Evolutionary conservation across 2,888 invertebrate species (phyloP), one percentile per base, ranked within the genome.

Genomic region (Branchinecta sandiegonensis): DNA sequence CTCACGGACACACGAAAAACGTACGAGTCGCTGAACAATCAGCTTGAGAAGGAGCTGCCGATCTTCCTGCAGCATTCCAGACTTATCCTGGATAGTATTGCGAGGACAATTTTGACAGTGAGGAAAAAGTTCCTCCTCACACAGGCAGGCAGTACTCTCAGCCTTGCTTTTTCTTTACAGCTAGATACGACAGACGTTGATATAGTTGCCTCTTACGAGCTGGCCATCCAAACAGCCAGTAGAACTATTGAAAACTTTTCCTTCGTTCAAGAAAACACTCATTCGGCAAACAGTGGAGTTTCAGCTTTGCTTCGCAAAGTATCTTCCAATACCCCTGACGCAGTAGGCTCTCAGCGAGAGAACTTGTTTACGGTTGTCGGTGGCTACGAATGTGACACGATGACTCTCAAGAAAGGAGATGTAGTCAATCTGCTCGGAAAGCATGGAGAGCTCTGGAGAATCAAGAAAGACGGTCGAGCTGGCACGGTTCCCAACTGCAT

Each of bases 251-350:
- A 56, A n/a, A 56, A 56, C 63, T 56, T 56, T 10, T 8, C 63
- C 10, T 56, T 56, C 23, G 63, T 56, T 17, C n/a, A 56, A 56
- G 63, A 56, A 56, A 56, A 56, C 23, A 56, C n/a, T n/a, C 14
- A 56, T 17, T 10, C n/a, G 63, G n/a, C 63, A 8, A n/a, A 56
- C n/a, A 8, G n/a, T 9, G 63, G 23, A 17, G n/a, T 56, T 17
- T 17, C 63, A 56, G 63, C 63, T 56, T 17, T n/a, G n/a, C 23
- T 56, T 23, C 63, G 63, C 11, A 56, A 23, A 56, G 23, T 56
- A 17, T 56, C 63, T 17, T 17, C n/a, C 23, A 23, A 9, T 56
- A 56, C n/a, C 14, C 63, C 63, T 56, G 37, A 37, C 6, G 37
- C 37, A 37, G 37, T 5, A 37, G 6, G 37, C 37, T 37, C 6